These are phyloP conservation scores for Anorthoa munda DNA, from an alignment of 2,888 invertebrate species.

Conservation along the genomic window DNA sequence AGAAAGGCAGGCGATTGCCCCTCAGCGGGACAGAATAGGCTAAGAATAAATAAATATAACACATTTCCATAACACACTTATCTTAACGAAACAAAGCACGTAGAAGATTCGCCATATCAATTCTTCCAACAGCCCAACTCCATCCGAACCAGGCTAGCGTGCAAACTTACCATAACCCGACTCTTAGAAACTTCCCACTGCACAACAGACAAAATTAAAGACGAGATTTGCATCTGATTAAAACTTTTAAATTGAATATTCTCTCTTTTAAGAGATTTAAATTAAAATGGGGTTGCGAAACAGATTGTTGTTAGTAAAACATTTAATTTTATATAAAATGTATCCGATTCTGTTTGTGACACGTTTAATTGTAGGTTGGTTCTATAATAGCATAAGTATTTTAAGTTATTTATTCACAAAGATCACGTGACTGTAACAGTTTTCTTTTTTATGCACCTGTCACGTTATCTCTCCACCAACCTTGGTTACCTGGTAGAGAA, in stretches of 20 bases:
- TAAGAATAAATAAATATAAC: no score
- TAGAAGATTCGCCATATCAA: conserved; percentile 6
- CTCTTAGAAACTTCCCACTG: conserved; percentile 48
- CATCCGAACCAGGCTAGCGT: conserved; percentile 15
- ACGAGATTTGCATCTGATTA: conserved; percentile 72
- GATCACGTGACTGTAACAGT: background rate
- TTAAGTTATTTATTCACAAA: background rate
- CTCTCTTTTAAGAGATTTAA: conserved; percentile 55
- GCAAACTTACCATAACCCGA: conserved; percentile 50
- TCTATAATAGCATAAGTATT: background rate
- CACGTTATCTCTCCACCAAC: no score
- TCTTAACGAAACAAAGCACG: background rate
- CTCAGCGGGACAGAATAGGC: no score
- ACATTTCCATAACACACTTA: background rate
- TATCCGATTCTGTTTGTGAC: conserved; percentile 33
- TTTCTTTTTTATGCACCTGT: no score
- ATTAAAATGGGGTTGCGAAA: conserved; percentile 53
- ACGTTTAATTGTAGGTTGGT: conserved; percentile 9
- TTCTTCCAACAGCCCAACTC: conserved; percentile 11
- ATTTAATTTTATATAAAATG: conserved; percentile 43
- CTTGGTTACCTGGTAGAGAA: no score
- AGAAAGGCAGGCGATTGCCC: no score
- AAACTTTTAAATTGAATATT: conserved; percentile 73
- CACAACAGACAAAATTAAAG: conserved; percentile 63
- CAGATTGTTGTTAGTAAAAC: conserved; percentile 48